Evolutionary conservation across 2,888 invertebrate genomes (phyloP).

Genomic region (Cataglyphis cursor): DNA sequence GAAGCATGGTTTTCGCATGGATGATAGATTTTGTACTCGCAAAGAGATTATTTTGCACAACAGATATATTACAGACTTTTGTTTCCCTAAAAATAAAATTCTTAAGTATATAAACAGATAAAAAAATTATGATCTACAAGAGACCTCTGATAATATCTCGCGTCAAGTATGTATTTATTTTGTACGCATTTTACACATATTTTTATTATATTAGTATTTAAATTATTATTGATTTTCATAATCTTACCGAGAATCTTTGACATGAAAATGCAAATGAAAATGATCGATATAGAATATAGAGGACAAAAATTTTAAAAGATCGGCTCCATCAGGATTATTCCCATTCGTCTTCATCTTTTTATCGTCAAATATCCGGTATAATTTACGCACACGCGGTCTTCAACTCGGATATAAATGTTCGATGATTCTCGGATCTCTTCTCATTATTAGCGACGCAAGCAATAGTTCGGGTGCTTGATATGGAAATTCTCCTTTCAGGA

Average conservation of each 20-base stretch:
- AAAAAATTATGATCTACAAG: not conserved
- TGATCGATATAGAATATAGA: not conserved
- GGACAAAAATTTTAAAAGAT: not conserved
- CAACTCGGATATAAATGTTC: not conserved
- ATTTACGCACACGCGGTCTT: not conserved
- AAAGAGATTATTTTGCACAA: slow-evolving; percentile 29
- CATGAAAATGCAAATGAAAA: not conserved
- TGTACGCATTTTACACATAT: not conserved
- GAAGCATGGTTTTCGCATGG: slow-evolving; percentile 54
- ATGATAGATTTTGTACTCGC: slow-evolving; percentile 40
- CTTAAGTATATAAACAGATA: not conserved
- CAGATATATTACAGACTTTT: not conserved
- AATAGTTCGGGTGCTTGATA: slow-evolving; percentile 38
- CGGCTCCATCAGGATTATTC: not conserved
- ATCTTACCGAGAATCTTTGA: not conserved
- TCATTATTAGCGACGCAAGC: slow-evolving; percentile 9
- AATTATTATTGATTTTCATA: not conserved
- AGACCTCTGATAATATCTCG: not conserved
- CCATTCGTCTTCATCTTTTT: not conserved
- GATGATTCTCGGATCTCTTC: not conserved
- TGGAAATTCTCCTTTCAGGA: slow-evolving; percentile 88
- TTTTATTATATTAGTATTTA: not conserved
- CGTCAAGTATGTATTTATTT: not conserved
- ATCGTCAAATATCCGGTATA: slow-evolving; percentile 4
- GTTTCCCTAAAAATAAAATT: not conserved